phyloP scores from a whole-genome alignment of 2,797 vertebrate genomes.

The Falco peregrinus region DNA sequence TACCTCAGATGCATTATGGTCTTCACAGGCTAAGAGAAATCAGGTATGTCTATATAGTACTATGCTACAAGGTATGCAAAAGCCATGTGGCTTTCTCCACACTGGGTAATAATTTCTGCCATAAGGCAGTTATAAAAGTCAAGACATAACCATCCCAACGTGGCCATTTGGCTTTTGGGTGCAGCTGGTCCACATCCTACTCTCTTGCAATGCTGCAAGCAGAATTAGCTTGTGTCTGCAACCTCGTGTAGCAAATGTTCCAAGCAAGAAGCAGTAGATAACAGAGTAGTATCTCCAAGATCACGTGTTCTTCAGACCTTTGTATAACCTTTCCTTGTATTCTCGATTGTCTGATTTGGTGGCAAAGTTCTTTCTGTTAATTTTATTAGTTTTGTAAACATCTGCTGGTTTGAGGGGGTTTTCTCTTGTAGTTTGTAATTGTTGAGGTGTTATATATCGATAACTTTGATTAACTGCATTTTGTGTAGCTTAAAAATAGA shows the following conservation, averaged over 20 bases:
- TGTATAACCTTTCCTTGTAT: background rate
- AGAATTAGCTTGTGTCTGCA: fast-evolving
- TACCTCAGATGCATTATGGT: background rate
- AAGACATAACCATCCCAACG: background rate
- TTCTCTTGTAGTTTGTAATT: background rate
- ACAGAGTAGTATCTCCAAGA: background rate
- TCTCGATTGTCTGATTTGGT: background rate
- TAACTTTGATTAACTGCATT: background rate
- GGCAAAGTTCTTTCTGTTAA: background rate
- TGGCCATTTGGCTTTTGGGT: background rate
- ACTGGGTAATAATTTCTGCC: background rate
- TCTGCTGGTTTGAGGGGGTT: background rate
- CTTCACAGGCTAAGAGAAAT: background rate
- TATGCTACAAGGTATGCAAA: background rate
- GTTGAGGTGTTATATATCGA: background rate
- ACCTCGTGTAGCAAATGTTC: background rate
- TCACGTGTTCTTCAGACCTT: background rate
- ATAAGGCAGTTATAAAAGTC: background rate
- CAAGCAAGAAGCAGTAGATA: background rate
- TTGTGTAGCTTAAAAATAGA: background rate
- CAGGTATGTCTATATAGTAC: too few relatives aligned
- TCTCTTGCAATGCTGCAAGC: background rate
- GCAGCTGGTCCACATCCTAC: background rate
- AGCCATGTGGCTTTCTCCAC: background rate
- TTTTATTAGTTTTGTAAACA: background rate